These are phyloP conservation scores for Thecocarcelia acutangulata DNA, from an alignment of 2,888 invertebrate species.

Conservation along the genomic window DNA sequence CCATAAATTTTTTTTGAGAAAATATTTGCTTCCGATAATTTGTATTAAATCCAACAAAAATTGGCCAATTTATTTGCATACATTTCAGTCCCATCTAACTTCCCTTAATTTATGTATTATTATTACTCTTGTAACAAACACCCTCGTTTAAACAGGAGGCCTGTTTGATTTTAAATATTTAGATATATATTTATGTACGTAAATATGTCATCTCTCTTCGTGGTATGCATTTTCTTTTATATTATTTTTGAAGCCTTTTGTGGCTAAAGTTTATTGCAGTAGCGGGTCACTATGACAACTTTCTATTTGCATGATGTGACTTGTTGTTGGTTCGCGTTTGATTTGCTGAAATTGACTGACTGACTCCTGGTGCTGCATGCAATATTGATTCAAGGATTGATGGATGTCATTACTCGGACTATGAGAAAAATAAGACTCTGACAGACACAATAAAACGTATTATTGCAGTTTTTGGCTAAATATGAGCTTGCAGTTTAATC, in stretches of 20 bases:
- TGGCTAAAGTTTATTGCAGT: conserved; percentile 62
- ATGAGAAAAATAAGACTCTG: conserved; percentile 19
- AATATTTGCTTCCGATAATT: too few relatives aligned
- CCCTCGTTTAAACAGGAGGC: neutral
- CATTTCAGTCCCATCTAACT: too few relatives aligned
- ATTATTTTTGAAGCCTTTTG: conserved; percentile 25
- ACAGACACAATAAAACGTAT: conserved; percentile 23
- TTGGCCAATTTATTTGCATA: too few relatives aligned
- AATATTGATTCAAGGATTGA: conserved; percentile 37
- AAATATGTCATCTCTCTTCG: conserved; percentile 1
- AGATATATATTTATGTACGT: too few relatives aligned
- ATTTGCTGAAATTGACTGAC: conserved; percentile 5
- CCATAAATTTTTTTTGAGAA: too few relatives aligned
- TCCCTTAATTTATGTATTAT: too few relatives aligned
- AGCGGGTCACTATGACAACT: conserved; percentile 68
- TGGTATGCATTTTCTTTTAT: conserved; percentile 10
- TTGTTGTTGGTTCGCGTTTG: conserved; percentile 18
- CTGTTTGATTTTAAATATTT: conserved; percentile 39
- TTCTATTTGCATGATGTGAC: conserved; percentile 62
- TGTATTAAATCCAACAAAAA: too few relatives aligned
- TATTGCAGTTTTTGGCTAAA: conserved; percentile 18
- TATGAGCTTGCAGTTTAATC: conserved; percentile 26
- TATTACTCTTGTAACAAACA: neutral
- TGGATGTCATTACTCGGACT: conserved; percentile 35
- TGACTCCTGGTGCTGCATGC: conserved; percentile 23